Conservation (phyloP, 2,888 invertebrate species). For the Xestia rhomboidea region DNA sequence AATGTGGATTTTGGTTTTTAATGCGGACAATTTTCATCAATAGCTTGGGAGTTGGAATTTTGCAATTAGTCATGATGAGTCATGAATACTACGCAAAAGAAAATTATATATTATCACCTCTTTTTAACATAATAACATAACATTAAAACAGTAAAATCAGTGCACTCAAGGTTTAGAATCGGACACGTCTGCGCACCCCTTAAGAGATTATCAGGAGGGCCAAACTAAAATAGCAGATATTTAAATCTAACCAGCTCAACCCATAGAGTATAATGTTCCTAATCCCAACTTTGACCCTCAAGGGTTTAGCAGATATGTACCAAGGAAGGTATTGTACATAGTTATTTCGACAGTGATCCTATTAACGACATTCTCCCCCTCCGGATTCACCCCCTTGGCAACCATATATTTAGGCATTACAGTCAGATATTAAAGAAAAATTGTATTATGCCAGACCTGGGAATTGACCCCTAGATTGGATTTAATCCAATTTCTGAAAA, state of each 20-base stretch:
- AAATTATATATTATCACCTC: neutral
- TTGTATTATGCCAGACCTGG: neutral
- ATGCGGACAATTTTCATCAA: neutral
- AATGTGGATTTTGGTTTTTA: neutral
- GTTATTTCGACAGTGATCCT: slow-evolving; percentile 34
- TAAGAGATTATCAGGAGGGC: neutral
- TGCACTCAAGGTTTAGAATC: neutral
- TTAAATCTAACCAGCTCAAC: slow-evolving; percentile 20
- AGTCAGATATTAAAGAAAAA: neutral
- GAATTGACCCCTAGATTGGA: slow-evolving; percentile 5
- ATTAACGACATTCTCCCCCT: slow-evolving; percentile 8
- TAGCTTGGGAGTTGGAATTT: neutral
- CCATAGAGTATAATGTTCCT: slow-evolving; percentile 12
- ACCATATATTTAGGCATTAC: neutral
- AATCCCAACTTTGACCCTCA: slow-evolving; percentile 31
- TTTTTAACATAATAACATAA: neutral
- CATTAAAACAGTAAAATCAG: neutral
- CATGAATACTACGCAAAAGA: neutral
- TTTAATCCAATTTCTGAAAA: slow-evolving; percentile 15
- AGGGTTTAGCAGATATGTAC: slow-evolving; percentile 19
- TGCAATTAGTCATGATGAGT: neutral
- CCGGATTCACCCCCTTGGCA: neutral
- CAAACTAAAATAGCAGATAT: slow-evolving; percentile 4
- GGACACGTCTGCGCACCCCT: neutral
- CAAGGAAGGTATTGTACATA: slow-evolving; percentile 9